A percentile compares a stretch with the other conserved stretches of the same genome.
phyloP scores from a whole-genome alignment of 2,113 vertebrate species.

The Zapornia atra region DNA sequence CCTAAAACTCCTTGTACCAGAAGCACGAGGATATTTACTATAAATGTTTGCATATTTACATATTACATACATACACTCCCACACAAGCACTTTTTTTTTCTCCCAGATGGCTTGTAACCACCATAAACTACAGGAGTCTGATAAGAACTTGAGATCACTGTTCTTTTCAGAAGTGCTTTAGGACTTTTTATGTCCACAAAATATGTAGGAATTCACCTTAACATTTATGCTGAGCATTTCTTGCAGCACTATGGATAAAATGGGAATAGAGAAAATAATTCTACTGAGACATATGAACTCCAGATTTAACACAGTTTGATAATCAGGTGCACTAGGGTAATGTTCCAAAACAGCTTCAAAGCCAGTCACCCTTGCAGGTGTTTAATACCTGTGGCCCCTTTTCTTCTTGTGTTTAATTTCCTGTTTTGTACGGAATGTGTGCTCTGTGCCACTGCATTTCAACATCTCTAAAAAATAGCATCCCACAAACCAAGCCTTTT shows the following conservation, averaged over 20 bases:
- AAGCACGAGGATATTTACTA: not conserved
- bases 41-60: not conserved
- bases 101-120: not conserved
- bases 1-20: not conserved
- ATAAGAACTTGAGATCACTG: not conserved
- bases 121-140: not conserved
- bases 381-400: not conserved
- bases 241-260: not conserved
- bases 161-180: not conserved
- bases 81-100: rapidly evolving
- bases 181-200: not conserved
- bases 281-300: not conserved
- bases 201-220: not conserved
- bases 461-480: not conserved
- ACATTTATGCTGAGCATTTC: not conserved
- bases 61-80: not conserved
- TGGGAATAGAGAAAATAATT: not conserved
- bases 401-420: not conserved
- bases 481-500: not conserved
- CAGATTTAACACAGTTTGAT: not conserved
- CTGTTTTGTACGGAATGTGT: not conserved
- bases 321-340: not conserved
- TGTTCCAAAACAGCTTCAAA: conserved; percentile 27
- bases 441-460: not conserved
- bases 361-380: not conserved